Percentiles rank a stretch among this genome's conserved stretches.
phyloP scores from a whole-genome alignment of 2,888 invertebrate species.

The Tuta absoluta region DNA sequence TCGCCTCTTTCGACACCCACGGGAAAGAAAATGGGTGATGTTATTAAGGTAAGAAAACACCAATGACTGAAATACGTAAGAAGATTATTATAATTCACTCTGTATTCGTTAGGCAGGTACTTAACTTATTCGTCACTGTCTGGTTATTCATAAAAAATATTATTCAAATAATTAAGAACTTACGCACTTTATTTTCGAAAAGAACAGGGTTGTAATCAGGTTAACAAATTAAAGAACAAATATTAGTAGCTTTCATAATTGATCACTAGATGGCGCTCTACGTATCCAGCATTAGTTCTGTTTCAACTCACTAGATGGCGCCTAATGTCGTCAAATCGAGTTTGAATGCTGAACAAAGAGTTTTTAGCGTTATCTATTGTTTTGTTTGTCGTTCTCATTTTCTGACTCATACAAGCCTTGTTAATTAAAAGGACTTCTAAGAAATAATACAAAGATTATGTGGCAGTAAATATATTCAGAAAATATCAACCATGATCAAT shows the following conservation, averaged over 20 bases:
- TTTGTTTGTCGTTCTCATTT: conserved; percentile 2
- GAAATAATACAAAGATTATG: conserved; percentile 59
- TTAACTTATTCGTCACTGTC: too few species aligned
- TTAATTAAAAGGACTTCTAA: conserved; percentile 37
- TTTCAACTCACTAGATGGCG: conserved; percentile 22
- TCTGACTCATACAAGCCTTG: conserved; percentile 8
- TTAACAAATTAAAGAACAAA: not conserved
- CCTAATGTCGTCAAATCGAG: not conserved
- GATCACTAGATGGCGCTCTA: conserved; percentile 11
- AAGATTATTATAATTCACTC: too few species aligned
- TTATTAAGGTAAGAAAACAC: too few species aligned
- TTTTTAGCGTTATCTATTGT: conserved; percentile 20
- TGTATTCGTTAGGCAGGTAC: too few species aligned
- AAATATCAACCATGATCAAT: conserved; percentile 76
- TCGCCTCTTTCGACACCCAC: too few species aligned
- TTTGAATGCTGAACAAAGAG: conserved; percentile 24
- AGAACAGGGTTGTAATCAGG: not conserved
- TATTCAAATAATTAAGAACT: too few species aligned
- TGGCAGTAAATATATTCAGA: conserved; percentile 81
- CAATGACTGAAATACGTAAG: too few species aligned
- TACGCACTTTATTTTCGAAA: not conserved
- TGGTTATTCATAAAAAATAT: too few species aligned
- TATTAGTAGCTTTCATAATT: not conserved
- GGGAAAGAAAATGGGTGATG: too few species aligned
- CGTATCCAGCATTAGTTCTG: not conserved